Evolutionary conservation across 2,797 vertebrate genomes (phyloP), one percentile per base, ranked within the genome.

Genomic region (Odontamblyopus rebecca): DNA sequence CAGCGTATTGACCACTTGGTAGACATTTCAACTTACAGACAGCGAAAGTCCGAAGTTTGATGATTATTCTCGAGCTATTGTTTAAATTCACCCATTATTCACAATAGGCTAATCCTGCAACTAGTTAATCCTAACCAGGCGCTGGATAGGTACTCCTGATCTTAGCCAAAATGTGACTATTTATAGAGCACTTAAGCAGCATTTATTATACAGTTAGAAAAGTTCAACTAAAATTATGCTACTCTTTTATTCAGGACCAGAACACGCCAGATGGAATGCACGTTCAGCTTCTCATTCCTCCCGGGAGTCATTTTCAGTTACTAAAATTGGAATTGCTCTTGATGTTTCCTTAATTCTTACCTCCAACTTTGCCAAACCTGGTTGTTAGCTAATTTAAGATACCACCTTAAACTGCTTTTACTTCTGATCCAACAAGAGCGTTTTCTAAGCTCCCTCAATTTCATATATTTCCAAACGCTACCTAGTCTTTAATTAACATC

Each of bases 401-500:
- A 23, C 35, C 62, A 65, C n/a, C 62, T 65, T 27, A 13, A 44
- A 26, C 41, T 23, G 35, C 48, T 67, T 67, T n/a, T n/a, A 32
- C 65, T 50, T 50, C 6, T 66, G 27, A 30, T 53, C 48, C 64
- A 65, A 50, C 41, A 50, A 48, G 38, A 2, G 27, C 54, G 2
- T 38, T 12, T 64, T 13, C 51, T 54, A 38, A 41, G 32, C 68
- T 59, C 73, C 75, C 70, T 70, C 80, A 76, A 60, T 78, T 75
- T 82, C 85, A 61, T 61, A 38, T 12, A 27, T 67, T 51, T 76
- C 72, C 68, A 73, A 57, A 78, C 86, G 72, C 72, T 2, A 73
- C 5, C 15, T 71, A 81, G 76, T 68, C 90, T 92, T 71, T 91
- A 91, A 92, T 91, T 88, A 89, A 60, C 23, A 6, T 7, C 73